These are phyloP conservation scores for Brachionus asplanchnoidis DNA, from an alignment of 1,140 invertebrate species.

Conservation along the genomic window DNA sequence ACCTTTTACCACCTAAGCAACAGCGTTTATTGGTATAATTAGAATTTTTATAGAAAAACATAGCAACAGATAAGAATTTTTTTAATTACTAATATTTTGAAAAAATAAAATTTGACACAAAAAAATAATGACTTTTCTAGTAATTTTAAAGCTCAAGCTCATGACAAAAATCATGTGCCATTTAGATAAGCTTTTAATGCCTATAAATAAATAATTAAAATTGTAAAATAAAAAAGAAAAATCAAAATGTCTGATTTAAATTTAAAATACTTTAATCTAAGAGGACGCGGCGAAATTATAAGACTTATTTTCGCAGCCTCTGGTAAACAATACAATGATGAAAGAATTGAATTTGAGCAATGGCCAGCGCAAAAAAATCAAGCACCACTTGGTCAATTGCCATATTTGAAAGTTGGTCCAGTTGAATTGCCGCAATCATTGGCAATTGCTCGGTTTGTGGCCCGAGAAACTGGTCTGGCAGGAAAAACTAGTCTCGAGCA, in stretches of 20 bases:
- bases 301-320: conserved; percentile 43
- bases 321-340: conserved; percentile 8
- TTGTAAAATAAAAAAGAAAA: not conserved
- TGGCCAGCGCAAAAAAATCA: conserved; percentile 42
- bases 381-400: conserved; percentile 28
- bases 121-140: no score
- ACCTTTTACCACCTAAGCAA: conserved; percentile 5
- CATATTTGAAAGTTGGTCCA: not conserved
- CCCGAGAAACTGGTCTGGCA: not conserved
- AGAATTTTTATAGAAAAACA: not conserved
- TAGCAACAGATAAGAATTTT: not conserved
- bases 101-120: not conserved
- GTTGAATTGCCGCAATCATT: conserved; percentile 14
- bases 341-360: not conserved
- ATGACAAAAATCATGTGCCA: not conserved
- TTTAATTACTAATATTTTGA: not conserved
- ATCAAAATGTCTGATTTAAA: conserved; percentile 15
- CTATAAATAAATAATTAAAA: not conserved
- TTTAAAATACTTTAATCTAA: conserved; percentile 41
- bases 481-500: not conserved
- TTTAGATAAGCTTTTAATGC: not conserved
- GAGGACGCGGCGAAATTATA: conserved; percentile 43
- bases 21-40: not conserved
- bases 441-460: conserved; percentile 26
- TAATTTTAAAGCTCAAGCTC: not conserved